phyloP scores from a whole-genome alignment of 2,113 vertebrate species.

The Callipepla squamata region DNA sequence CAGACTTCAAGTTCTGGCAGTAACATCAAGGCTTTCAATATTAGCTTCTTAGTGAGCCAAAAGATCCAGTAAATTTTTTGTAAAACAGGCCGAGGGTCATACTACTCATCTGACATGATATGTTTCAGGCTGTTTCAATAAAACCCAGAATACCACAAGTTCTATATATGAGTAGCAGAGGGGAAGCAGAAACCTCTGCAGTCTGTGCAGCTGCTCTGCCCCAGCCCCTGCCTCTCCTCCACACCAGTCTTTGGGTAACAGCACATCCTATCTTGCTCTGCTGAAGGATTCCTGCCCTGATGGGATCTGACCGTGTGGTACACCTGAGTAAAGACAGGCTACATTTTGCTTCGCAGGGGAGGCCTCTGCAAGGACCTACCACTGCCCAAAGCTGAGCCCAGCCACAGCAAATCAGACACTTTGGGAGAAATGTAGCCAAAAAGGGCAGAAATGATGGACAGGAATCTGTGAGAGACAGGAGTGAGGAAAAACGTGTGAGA shows the following conservation, averaged over 20 bases:
- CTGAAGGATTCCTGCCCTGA: rapidly evolving
- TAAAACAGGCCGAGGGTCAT: background rate
- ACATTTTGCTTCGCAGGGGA: no score
- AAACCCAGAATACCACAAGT: background rate
- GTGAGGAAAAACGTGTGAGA: background rate
- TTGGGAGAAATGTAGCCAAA: background rate
- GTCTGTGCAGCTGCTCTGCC: background rate
- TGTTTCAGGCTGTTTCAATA: background rate
- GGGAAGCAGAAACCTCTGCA: background rate
- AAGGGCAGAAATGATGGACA: background rate
- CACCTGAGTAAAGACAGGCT: background rate
- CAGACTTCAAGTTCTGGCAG: background rate
- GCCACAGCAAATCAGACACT: no score
- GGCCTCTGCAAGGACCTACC: background rate
- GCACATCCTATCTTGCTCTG: background rate
- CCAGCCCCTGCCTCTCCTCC: rapidly evolving
- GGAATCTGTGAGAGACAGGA: background rate
- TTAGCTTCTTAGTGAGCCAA: background rate
- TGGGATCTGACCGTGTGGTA: background rate
- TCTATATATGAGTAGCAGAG: background rate
- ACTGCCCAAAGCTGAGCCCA: background rate
- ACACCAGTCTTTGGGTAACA: background rate
- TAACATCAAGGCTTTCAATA: background rate
- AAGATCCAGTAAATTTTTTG: background rate
- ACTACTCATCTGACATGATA: background rate